Evolutionary conservation across 2,888 invertebrate genomes (phyloP), one percentile per base, ranked within the genome.

Genomic region (Melanchra persicariae): DNA sequence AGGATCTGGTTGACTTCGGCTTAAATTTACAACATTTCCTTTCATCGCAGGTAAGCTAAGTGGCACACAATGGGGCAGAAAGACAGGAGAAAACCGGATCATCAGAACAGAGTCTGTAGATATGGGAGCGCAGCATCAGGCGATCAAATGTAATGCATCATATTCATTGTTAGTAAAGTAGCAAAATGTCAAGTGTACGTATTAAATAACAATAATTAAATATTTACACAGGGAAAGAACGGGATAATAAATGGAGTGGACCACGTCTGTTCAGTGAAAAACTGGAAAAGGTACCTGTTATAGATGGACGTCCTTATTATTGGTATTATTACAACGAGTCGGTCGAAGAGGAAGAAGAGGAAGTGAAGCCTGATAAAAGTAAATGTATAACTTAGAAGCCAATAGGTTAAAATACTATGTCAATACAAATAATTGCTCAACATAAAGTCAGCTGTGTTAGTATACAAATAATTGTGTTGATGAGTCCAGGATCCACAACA

Each of bases 71-170:
- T 64, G 74, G 73, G 74, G 74, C 6, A 73, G 74, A 19, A 75
- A 75, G 62, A 54, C 49, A 2, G 67, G 74, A 37, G 74, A 73
- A 19, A 75, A 66, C 34, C 17, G 67, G 6, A 62, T 63, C 34
- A 47, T 64, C 59, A 74, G 72, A 43, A 49, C 47, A 34, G 73
- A 71, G 15, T 64, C 52, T 0, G 9, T 74, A 43, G 64, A 75
- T 59, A 34, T 7, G 12, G 74, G 68, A 54, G 1, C 26, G 15
- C 58, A 59, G 12, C 26, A 49, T 47, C 74, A 40, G n/a, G 24
- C 0, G 22, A 62, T 75, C n/a, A 75, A 68, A 74, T 75, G 75
- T 75, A 75, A 68, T 19, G 12, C 15, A 8, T 43, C 5, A 19
- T 43, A 19, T 34, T 30, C 0, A 30, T 30, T 0, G 24, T 40